Evolutionary conservation across 2,113 vertebrate genomes (phyloP).

Genomic region (Aspidoscelis tigris): DNA sequence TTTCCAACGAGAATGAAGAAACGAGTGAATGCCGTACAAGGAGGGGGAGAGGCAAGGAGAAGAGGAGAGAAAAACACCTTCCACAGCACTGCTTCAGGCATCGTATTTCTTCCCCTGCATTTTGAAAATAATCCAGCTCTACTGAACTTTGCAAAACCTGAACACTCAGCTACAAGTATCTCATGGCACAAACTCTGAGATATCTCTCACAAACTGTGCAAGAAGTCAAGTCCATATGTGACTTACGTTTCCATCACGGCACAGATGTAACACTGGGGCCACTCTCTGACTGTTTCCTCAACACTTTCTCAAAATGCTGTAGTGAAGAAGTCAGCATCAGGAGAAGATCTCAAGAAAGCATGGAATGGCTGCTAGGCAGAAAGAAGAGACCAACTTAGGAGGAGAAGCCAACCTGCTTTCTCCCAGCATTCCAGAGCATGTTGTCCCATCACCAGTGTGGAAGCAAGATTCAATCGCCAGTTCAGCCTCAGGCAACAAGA

Average conservation of each 20-base stretch:
- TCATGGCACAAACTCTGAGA: background rate
- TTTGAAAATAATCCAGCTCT: background rate
- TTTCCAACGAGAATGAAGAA: conserved; percentile 5
- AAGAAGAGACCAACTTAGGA: background rate
- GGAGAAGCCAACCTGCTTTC: background rate
- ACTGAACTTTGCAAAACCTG: background rate
- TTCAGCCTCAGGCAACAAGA: background rate
- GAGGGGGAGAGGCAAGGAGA: background rate
- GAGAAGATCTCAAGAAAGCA: background rate
- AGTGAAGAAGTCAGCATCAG: background rate
- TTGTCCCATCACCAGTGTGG: background rate
- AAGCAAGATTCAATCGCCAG: background rate
- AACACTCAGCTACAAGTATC: background rate
- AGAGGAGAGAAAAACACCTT: background rate
- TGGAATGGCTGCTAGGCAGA: background rate
- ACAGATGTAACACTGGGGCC: background rate
- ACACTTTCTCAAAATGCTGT: background rate
- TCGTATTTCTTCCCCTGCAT: background rate
- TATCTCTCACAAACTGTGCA: background rate
- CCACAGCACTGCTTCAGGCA: background rate
- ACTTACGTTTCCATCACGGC: background rate
- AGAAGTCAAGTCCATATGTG: background rate
- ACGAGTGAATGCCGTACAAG: background rate
- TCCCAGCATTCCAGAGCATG: background rate
- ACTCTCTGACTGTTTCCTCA: background rate